Evolutionary conservation across 1,140 invertebrate genomes (phyloP).

Genomic region (Lepidurus couesii): DNA sequence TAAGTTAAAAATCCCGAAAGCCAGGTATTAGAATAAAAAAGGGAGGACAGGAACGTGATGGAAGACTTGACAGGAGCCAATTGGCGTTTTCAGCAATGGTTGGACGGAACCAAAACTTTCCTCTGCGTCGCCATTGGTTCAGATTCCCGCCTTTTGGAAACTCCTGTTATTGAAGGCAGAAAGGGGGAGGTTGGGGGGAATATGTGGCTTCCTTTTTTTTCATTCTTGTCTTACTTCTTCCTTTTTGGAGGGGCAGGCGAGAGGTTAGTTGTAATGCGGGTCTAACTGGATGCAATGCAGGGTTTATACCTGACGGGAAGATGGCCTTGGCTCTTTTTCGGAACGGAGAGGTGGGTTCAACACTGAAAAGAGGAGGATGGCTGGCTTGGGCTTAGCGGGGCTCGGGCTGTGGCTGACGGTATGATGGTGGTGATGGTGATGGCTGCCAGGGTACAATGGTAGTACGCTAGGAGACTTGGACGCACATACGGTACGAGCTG

Average conservation of each 20-base stretch:
- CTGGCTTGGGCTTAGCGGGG: neutral
- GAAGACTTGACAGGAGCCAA: conserved; percentile 18
- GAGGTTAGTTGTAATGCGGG: neutral
- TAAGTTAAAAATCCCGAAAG: too few species aligned
- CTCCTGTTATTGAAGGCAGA: neutral
- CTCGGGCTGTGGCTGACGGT: neutral
- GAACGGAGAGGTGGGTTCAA: neutral
- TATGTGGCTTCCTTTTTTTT: neutral
- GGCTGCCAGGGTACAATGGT: conserved; percentile 3
- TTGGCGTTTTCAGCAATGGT: conserved; percentile 1
- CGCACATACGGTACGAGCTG: neutral
- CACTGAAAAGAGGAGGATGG: neutral
- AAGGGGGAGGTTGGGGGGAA: neutral
- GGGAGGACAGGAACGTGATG: conserved; percentile 14
- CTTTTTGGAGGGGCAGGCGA: neutral
- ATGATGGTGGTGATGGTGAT: neutral
- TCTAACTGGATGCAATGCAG: neutral
- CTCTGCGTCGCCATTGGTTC: conserved; percentile 10
- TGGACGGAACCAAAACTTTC: neutral
- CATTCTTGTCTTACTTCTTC: conserved; percentile 1
- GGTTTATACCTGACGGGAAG: conserved; percentile 1
- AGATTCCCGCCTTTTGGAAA: too few species aligned
- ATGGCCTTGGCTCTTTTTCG: neutral
- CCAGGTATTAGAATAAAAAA: neutral
- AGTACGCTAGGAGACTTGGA: neutral